Percentiles rank a stretch among this genome's conserved stretches.
phyloP scores from a whole-genome alignment of 2,888 invertebrate species.

The Ommatoiulus sabulosus region DNA sequence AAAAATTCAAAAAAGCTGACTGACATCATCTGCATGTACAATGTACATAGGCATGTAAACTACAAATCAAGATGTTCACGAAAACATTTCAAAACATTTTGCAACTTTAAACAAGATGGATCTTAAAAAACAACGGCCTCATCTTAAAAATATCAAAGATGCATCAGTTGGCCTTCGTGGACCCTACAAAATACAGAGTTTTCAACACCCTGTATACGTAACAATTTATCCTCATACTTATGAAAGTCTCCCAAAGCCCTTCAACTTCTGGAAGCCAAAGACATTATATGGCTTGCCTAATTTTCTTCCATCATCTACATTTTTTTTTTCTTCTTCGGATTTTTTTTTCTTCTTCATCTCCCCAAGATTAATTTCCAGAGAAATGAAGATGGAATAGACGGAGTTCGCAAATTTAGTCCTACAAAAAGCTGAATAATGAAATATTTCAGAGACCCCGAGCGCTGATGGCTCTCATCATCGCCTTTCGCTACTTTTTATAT shows the following conservation, averaged over 20 bases:
- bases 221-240: no score
- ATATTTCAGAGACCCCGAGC: background rate
- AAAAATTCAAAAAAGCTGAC: no score
- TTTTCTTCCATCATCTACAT: background rate
- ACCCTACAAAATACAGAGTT: no score
- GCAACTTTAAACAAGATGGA: no score
- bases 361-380: conserved; percentile 13
- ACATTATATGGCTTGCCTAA: background rate
- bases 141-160: no score
- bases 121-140: no score
- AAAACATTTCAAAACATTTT: no score
- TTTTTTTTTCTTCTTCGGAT: background rate
- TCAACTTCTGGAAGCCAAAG: background rate
- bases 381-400: background rate
- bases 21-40: no score
- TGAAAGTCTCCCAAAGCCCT: background rate
- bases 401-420: background rate
- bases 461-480: conserved; percentile 21
- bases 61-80: no score
- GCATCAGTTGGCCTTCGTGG: no score
- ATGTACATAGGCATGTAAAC: no score
- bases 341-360: background rate
- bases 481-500: conserved; percentile 14
- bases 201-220: no score
- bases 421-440: background rate